Evolutionary conservation across 2,797 vertebrate genomes (phyloP), one percentile per base, ranked within the genome.

Genomic region (Trichosurus vulpecula): DNA sequence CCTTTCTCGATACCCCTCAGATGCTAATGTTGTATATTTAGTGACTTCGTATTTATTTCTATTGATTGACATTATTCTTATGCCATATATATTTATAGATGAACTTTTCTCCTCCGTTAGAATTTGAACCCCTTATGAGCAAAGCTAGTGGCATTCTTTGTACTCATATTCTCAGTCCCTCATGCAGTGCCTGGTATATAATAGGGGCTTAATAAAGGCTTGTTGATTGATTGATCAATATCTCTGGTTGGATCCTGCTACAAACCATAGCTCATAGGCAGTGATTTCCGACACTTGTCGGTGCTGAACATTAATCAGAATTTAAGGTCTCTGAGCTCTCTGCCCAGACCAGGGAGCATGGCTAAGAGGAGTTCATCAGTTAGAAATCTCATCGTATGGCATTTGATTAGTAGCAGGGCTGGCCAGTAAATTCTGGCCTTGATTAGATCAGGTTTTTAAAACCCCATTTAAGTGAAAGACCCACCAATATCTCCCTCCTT

Each of bases 331-430:
- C 93, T 41, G 0, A 14, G 90, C 0, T 16, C 97, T 94, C 91
- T 74, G 95, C 55, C 9, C 93, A 92, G 52, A 97, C 96, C 91
- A 96, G 61, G 95, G 93, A 93, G 92, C 52, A 87, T 58, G 57
- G 47, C 81, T 54, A 94, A 96, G 90, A 87, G 98, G 94, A 92
- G 89, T 52, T 90, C 92, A 95, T 95, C 2, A 52, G 92, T 95
- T 97, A 61, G 94, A 96, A 97, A 93, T 92, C 53, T 91, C 97
- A n/a, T 87, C 97, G 96, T 81, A 90, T 94, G 94, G 93, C 94
- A 57, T 95, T 97, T 96, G 94, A 94, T 97, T 97, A 92, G 97
- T 97, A 96, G 93, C 96, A 96, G 53, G 55, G 87, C 66, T 92
- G 96, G 95, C 92, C 95, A 94, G 92, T 94, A 97, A 97, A 93